These are phyloP conservation scores for Bombus waltoni DNA, from an alignment of 1,140 invertebrate species.

Conservation along the genomic window DNA sequence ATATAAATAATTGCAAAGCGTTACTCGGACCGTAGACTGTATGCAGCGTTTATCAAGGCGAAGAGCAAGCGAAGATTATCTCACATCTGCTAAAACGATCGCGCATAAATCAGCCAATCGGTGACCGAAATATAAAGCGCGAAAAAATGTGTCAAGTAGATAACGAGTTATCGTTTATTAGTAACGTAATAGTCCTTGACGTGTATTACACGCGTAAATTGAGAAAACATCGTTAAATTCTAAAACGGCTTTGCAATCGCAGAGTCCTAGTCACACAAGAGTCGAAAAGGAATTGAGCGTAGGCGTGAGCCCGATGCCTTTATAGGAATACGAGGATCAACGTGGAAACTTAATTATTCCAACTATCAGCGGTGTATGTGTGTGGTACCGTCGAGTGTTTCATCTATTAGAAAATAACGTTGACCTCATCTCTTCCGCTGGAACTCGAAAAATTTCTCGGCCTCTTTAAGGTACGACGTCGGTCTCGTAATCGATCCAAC, in stretches of 20 bases:
- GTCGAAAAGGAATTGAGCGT: constrained; percentile 55
- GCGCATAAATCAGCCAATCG: neutral
- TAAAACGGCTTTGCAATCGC: constrained; percentile 45
- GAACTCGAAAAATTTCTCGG: constrained; percentile 13
- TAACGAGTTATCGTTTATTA: neutral
- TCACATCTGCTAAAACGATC: neutral
- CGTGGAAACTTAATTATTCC: constrained; percentile 54
- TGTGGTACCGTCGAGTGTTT: constrained; percentile 39
- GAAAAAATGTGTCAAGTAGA: neutral
- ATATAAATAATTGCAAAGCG: neutral
- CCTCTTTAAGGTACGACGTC: neutral
- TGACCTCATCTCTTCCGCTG: constrained; percentile 46
- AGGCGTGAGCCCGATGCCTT: constrained; percentile 43
- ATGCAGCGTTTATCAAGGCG: neutral
- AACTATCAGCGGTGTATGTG: constrained; percentile 23
- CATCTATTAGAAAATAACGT: constrained; percentile 57
- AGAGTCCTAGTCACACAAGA: constrained; percentile 17
- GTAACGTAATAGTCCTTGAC: neutral
- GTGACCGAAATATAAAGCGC: neutral
- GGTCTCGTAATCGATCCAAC: neutral
- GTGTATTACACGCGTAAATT: constrained; percentile 1
- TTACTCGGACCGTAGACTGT: no score
- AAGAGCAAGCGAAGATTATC: neutral
- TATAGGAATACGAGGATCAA: constrained; percentile 57
- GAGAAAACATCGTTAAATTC: constrained; percentile 31